Evolutionary conservation across 64 coral and sea anemone genomes (phyloP).

Genomic region (Platygyra sinensis): DNA sequence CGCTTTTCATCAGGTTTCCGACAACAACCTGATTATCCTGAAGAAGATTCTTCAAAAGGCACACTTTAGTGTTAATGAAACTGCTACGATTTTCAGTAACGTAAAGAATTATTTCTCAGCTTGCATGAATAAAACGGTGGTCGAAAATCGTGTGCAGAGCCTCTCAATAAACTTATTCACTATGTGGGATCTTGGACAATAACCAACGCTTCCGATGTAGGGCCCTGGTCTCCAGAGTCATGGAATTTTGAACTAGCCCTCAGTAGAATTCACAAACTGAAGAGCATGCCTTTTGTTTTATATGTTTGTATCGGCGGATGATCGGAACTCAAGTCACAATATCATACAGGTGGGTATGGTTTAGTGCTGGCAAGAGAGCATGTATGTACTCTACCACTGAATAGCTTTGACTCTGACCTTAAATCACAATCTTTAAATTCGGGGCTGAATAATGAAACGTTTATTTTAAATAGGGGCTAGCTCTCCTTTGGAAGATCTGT

Average conservation of each 20-base stretch:
- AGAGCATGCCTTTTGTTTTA: constrained; percentile 98
- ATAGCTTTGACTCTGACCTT: no score
- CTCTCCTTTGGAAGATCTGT: no score
- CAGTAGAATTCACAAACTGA: constrained; percentile 91
- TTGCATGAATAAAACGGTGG: constrained; percentile 75
- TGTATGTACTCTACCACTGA: no score
- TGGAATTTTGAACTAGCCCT: constrained; percentile 98
- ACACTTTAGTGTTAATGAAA: constrained; percentile 44
- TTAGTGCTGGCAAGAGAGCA: no score
- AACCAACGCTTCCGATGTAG: constrained; percentile 36
- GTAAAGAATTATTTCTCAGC: constrained; percentile 77
- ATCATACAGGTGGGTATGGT: constrained; percentile 83
- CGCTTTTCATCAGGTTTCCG: constrained; percentile 80
- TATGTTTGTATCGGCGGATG: constrained; percentile 98
- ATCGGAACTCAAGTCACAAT: constrained; percentile 88
- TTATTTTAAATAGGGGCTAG: no score
- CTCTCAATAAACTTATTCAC: constrained; percentile 71
- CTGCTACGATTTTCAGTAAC: constrained; percentile 62
- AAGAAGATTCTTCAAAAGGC: constrained; percentile 78
- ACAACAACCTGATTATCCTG: constrained; percentile 71
- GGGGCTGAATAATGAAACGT: no score
- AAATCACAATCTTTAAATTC: no score
- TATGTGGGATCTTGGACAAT: constrained; percentile 85
- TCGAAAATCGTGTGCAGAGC: constrained; percentile 51
- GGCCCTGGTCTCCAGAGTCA: constrained; percentile 84